Conservation (phyloP, 2,113 vertebrate species). For the Sus scrofa region DNA sequence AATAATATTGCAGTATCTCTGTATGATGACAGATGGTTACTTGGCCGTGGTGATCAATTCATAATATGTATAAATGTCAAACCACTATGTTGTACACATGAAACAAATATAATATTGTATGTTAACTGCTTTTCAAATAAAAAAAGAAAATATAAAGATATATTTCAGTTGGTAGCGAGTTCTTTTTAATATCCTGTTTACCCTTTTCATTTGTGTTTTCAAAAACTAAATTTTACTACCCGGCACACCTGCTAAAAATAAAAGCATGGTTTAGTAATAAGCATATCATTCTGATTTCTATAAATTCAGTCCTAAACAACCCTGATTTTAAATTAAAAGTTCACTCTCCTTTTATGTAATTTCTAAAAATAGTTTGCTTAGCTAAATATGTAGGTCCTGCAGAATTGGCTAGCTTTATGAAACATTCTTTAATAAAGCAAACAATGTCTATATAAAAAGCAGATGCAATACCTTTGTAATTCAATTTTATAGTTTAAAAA, state of each 20-base stretch:
- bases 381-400: conserved; percentile 78
- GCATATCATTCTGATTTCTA: conserved; percentile 65
- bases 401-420: conserved; percentile 80
- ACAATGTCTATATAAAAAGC: conserved; percentile 85
- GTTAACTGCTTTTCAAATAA: neutral
- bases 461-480: conserved; percentile 84
- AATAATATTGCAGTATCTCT: neutral
- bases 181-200: conserved; percentile 47
- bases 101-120: neutral
- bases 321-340: conserved; percentile 77
- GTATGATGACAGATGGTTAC: neutral
- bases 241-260: conserved; percentile 67
- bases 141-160: neutral
- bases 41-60: neutral
- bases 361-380: conserved; percentile 80
- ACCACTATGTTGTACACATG: neutral
- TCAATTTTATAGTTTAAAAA: conserved; percentile 86
- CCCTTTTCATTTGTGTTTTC: conserved; percentile 10
- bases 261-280: conserved; percentile 67
- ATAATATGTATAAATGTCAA: neutral
- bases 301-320: conserved; percentile 64
- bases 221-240: conserved; percentile 46
- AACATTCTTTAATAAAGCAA: conserved; percentile 84
- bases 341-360: conserved; percentile 71
- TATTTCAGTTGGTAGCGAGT: neutral